These are phyloP conservation scores for Alauda arvensis DNA, from an alignment of 2,797 vertebrate species.

Conservation along the genomic window DNA sequence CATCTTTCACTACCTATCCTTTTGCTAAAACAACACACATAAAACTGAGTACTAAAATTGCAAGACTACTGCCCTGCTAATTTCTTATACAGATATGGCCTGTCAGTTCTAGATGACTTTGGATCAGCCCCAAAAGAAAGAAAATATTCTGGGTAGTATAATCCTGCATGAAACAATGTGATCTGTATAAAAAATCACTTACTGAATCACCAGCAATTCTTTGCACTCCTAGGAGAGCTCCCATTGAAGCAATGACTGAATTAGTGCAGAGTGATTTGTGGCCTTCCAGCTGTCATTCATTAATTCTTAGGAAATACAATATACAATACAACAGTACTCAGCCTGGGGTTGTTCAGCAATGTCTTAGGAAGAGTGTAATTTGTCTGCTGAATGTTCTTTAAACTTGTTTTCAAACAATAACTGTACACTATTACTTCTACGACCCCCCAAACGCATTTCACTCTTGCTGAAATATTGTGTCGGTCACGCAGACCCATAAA, in stretches of 20 bases:
- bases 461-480: neutral
- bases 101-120: conserved; percentile 42
- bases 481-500: neutral
- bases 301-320: conserved; percentile 46
- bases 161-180: conserved; percentile 22
- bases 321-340: neutral
- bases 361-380: neutral
- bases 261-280: conserved; percentile 56
- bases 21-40: conserved; percentile 49
- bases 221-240: conserved; percentile 32
- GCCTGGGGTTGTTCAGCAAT: neutral
- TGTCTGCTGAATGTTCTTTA: neutral
- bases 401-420: conserved; percentile 1
- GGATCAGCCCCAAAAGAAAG: conserved; percentile 42
- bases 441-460: neutral
- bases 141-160: conserved; percentile 33
- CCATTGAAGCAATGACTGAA: conserved; percentile 33
- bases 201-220: conserved; percentile 45
- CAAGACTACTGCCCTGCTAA: conserved; percentile 31
- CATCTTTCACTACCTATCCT: conserved; percentile 47
- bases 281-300: conserved; percentile 44
- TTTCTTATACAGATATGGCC: conserved; percentile 42
- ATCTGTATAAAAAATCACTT: conserved; percentile 53
- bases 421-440: neutral
- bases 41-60: conserved; percentile 45